Base-by-base conservation (phyloP, 1,140 invertebrate species). In the Drosophila carrolli region DNA sequence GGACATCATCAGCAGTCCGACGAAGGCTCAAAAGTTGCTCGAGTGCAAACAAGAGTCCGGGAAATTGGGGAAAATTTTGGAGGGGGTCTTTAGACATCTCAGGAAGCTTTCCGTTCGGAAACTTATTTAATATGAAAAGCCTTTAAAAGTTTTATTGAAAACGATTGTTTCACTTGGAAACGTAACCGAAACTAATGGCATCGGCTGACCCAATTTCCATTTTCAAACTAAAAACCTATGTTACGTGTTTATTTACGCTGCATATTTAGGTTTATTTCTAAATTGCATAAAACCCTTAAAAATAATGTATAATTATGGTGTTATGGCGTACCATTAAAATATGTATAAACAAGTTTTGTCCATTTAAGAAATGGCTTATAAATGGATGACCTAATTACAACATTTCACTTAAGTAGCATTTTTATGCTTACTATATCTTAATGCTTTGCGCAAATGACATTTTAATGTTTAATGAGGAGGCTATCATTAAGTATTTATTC, bases 91-190 rank as follows among this genome's bases (percentile, higher is more conserved):
- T 50, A 32, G 14, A 27, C 60, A 63, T 43, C 54, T 29, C 29
- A 46, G 16, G 11, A 1, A 46, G 19, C 51, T 27, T 44, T 38
- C 47, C 27, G 32, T 50, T 50, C 37, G 47, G 38, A 53, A 50
- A 13, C 65, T 38, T 41, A 66, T 68, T 68, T 66, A 68, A 68
- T 68, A 68, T 68, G 61, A 66, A 68, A 68, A 68, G 65, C 65
- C 61, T 63, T 66, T 68, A 53, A 67, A 66, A 68, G 61, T 66
- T 44, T 66, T 16, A 68, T 68, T 68, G 47, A 59, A 38, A 59
- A 40, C 59, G 59, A 32, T 62, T 62, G 54, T 32, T 61, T 61
- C 51, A 40, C 1, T 16, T 63, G 37, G 38, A 61, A 60, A 9
- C 55, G 38, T 37, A 37, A 54, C 7, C 14, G 47, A 44, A 66